Base-by-base conservation (phyloP, 2,888 invertebrate species). In the Noctua comes region DNA sequence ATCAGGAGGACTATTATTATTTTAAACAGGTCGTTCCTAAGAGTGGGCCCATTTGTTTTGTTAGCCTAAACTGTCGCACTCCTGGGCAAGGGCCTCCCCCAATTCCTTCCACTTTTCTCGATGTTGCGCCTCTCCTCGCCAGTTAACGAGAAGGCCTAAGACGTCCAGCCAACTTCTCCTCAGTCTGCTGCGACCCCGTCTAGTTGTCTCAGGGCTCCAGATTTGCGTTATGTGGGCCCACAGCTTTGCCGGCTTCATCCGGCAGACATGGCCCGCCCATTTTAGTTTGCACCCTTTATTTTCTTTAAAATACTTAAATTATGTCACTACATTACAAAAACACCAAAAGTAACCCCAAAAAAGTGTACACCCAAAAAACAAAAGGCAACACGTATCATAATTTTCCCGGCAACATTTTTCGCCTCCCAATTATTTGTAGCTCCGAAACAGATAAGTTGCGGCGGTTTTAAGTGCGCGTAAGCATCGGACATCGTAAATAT, bases 401-500 rank as follows among this genome's bases (percentile, higher is more conserved):
- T 76, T 86, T 85, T 69, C 48, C 77, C 54, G 40, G 79, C 48
- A 76, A 86, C 77, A 88, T 85, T 83, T 87, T 83, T 85, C 80
- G 70, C 81, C 85, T 88, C 82, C 90, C 91, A 91, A 91, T 91
- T 91, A 92, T 90, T 90, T 87, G 88, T 85, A 78, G 83, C 86
- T 83, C 83, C 82, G 80, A 74, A 82, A 80, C 84, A 90, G 91
- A 91, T 91, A 90, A 90, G 89, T 91, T 86, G 88, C 82, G 77
- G 86, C 83, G 54, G 83, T 83, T 84, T 81, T 85, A 87, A 85
- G 89, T 86, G 87, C 89, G 88, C 89, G 83, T 82, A 89, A 88
- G 88, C 89, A 89, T 85, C 87, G 83, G 69, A 86, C 92, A 80
- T 89, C 94, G 93, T 95, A 95, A 95, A 95, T 94, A 95, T 94